Evolutionary conservation across 2,113 vertebrate genomes (phyloP).

Genomic region (Chaetura pelagica): DNA sequence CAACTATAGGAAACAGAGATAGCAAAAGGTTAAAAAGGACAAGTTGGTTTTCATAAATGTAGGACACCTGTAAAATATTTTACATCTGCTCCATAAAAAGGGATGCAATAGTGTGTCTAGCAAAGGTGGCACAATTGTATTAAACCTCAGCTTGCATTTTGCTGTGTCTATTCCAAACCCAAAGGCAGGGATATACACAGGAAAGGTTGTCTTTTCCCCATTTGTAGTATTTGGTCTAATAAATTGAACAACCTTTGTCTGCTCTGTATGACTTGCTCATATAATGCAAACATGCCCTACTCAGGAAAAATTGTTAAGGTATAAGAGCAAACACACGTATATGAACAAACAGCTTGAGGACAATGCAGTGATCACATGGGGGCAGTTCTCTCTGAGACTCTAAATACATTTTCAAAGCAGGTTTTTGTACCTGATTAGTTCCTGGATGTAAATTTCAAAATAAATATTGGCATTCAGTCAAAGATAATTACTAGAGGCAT

Average conservation of each 20-base stretch:
- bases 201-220: neutral
- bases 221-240: neutral
- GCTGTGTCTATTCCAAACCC: neutral
- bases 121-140: neutral
- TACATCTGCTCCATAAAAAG: neutral
- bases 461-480: constrained; percentile 30
- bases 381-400: neutral
- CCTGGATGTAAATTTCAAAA: constrained; percentile 20
- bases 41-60: neutral
- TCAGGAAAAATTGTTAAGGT: neutral
- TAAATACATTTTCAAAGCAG: constrained; percentile 7
- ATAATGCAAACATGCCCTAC: neutral
- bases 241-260: neutral
- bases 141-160: neutral
- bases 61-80: neutral
- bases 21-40: neutral
- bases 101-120: neutral
- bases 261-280: neutral
- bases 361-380: neutral
- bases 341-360: neutral
- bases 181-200: neutral
- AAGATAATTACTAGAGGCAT: constrained; percentile 9
- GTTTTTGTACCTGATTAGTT: constrained; percentile 19
- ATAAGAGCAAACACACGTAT: neutral
- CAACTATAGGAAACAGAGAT: neutral